Conservation (phyloP, 2,113 vertebrate genomes). For the mouse (Mus musculus) region DNA sequence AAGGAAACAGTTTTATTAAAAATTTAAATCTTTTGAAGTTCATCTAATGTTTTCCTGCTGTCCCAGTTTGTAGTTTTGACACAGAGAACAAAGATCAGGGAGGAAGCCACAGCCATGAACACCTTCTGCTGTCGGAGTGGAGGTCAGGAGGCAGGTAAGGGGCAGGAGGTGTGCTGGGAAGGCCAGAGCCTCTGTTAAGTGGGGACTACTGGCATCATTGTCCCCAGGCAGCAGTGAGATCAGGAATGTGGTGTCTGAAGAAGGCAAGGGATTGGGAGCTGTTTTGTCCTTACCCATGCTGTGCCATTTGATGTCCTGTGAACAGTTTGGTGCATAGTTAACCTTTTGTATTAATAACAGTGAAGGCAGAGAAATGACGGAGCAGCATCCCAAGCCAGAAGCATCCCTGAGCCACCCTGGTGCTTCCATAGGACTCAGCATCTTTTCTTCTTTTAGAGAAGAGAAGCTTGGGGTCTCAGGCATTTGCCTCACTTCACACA, state of each 20-base stretch:
- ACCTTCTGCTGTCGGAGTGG: too few relatives aligned
- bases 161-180: rapidly evolving
- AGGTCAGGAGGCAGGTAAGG: neutral
- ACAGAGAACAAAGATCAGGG: neutral
- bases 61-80: rapidly evolving
- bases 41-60: neutral
- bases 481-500: neutral
- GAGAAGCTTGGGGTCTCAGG: neutral
- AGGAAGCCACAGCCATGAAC: too few relatives aligned
- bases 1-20: rapidly evolving
- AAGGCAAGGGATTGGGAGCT: rapidly evolving
- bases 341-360: neutral
- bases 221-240: rapidly evolving
- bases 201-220: too few relatives aligned
- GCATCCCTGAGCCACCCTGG: neutral
- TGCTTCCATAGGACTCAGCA: neutral
- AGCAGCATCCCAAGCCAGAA: too few relatives aligned
- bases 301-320: too few relatives aligned
- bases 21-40: neutral
- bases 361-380: neutral
- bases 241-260: rapidly evolving
- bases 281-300: neutral
- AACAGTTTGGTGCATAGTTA: neutral
- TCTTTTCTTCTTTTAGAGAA: neutral
- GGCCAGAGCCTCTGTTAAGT: too few relatives aligned